Percentiles rank a stretch among this genome's conserved stretches.
These are phyloP conservation scores for Bellardia bayeri DNA, from an alignment of 2,888 invertebrate genomes.

Conservation along the genomic window DNA sequence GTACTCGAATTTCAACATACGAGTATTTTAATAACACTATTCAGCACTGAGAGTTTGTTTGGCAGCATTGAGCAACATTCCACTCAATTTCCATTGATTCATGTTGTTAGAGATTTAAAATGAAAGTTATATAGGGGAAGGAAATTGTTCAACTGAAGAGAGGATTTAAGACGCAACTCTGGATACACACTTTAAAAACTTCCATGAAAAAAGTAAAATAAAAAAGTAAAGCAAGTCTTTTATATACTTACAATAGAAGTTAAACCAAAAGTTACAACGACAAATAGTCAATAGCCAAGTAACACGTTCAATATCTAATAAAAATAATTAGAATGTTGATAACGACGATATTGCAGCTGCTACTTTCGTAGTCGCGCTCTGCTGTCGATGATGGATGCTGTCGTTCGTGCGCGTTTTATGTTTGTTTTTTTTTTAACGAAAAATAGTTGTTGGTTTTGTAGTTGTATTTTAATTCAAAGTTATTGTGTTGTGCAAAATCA, in stretches of 20 bases:
- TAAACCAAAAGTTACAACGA: constrained; percentile 41
- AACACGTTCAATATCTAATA: constrained; percentile 44
- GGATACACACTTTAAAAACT: constrained; percentile 68
- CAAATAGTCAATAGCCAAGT: constrained; percentile 50
- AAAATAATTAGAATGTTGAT: constrained; percentile 7
- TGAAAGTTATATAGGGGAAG: neutral
- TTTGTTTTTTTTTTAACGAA: constrained; percentile 52
- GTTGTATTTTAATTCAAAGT: constrained; percentile 1
- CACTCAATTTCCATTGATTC: constrained; percentile 36
- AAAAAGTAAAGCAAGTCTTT: constrained; percentile 30
- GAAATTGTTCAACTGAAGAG: constrained; percentile 24
- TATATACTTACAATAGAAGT: constrained; percentile 78
- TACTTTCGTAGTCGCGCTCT: constrained; percentile 36
- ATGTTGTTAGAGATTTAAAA: constrained; percentile 4
- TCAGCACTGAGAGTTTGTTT: constrained; percentile 41
- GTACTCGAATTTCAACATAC: neutral
- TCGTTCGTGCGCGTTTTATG: constrained; percentile 66
- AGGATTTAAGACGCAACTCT: constrained; percentile 64
- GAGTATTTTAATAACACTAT: constrained; percentile 1
- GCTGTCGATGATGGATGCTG: constrained; percentile 62
- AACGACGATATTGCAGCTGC: constrained; percentile 16
- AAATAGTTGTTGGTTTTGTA: constrained; percentile 39
- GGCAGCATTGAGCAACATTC: constrained; percentile 12
- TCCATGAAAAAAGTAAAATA: constrained; percentile 36
- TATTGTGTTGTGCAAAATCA: constrained; percentile 56